Evolutionary conservation across 2,888 invertebrate genomes (phyloP).

Genomic region (Drosophila flavopinicola): DNA sequence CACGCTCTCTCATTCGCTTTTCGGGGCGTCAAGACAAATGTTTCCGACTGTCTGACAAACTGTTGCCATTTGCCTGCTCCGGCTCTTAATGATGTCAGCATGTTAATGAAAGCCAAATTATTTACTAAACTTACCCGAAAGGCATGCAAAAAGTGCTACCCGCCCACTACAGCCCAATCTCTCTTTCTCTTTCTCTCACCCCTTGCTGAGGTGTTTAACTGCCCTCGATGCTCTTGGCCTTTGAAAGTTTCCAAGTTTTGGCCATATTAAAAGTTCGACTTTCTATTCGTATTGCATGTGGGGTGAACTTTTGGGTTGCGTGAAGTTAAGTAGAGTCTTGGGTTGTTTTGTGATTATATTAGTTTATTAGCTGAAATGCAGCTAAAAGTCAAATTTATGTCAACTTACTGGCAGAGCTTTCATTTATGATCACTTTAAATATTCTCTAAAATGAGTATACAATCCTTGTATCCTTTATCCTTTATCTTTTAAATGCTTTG

Average conservation of each 20-base stretch:
- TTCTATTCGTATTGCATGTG: conserved; percentile 8
- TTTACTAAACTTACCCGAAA: conserved; percentile 68
- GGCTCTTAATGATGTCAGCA: conserved; percentile 77
- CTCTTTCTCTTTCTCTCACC: too few relatives aligned
- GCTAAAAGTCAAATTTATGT: too few relatives aligned
- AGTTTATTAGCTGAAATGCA: neutral
- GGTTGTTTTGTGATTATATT: neutral
- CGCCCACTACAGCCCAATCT: too few relatives aligned
- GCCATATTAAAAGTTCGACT: conserved; percentile 32
- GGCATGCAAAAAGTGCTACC: conserved; percentile 8
- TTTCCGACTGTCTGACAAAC: conserved; percentile 66
- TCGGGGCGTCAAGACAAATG: conserved; percentile 65
- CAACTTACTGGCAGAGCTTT: too few relatives aligned
- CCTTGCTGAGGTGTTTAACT: conserved; percentile 33
- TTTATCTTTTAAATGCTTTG: too few relatives aligned
- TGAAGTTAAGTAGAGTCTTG: neutral
- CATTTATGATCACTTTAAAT: too few relatives aligned
- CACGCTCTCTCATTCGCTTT: neutral
- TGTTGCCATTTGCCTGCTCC: conserved; percentile 65
- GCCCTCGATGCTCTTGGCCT: conserved; percentile 36
- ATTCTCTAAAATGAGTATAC: too few relatives aligned
- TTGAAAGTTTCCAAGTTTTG: conserved; percentile 42
- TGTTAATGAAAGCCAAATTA: conserved; percentile 83
- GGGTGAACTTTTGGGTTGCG: conserved; percentile 17
- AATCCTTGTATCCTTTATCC: too few relatives aligned